Evolutionary conservation across 2,888 invertebrate genomes (phyloP).

Genomic region (Cylloceria caligata): DNA sequence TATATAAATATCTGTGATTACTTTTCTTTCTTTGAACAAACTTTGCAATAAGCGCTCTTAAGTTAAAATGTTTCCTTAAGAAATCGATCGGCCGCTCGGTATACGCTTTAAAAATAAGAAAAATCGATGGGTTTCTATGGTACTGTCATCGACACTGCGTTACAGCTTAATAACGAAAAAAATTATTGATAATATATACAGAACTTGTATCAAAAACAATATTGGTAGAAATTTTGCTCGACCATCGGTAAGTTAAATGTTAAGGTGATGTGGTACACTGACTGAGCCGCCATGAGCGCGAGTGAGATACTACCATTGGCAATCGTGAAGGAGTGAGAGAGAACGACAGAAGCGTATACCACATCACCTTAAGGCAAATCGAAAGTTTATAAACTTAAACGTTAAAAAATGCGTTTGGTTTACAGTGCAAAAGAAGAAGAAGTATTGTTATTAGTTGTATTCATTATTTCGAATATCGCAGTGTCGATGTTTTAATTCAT

Average conservation of each 20-base stretch:
- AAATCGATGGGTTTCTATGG: neutral
- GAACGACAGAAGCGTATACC: no score
- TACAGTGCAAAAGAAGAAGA: neutral
- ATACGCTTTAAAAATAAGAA: neutral
- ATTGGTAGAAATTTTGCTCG: neutral
- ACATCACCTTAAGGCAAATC: no score
- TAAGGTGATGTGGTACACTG: no score
- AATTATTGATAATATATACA: constrained; percentile 10
- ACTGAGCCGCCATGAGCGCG: no score
- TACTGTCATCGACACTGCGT: neutral
- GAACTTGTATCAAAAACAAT: neutral
- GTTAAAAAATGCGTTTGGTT: neutral
- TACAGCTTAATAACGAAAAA: neutral
- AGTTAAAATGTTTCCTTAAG: neutral
- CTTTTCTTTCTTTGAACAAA: neutral
- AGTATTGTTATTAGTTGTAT: neutral
- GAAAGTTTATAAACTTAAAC: neutral
- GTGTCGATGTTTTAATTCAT: constrained; percentile 4
- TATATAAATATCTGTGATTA: neutral
- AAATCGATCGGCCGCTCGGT: neutral
- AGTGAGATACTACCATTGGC: no score
- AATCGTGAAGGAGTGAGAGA: no score
- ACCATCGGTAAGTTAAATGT: neutral
- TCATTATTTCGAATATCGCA: neutral
- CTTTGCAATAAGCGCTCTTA: neutral